These are phyloP conservation scores for Cladorhizidae sp. DNA, from an alignment of 37 sponge, comb jelly and placozoan genomes.

Conservation along the genomic window DNA sequence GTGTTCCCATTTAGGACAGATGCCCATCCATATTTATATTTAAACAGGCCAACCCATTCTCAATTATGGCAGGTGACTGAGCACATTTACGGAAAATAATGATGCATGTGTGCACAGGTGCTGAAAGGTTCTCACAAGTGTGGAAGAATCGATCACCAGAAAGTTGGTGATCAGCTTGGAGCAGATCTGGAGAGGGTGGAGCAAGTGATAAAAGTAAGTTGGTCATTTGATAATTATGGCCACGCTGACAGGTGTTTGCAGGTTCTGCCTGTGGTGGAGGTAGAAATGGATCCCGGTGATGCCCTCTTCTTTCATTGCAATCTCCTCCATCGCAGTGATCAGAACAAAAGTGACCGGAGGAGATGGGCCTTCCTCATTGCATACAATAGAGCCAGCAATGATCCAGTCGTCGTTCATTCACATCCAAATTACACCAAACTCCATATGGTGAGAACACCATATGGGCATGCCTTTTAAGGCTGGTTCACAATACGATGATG, in stretches of 20 bases:
- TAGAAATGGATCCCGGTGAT: conserved; percentile 78
- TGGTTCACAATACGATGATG: neutral
- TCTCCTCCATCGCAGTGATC: conserved; percentile 81
- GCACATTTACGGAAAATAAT: too few relatives aligned
- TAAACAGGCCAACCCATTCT: too few relatives aligned
- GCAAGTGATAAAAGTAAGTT: conserved; percentile 52
- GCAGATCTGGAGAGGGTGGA: conserved; percentile 85
- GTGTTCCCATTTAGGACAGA: too few relatives aligned
- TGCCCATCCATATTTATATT: too few relatives aligned
- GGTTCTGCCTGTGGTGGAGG: conserved; percentile 64
- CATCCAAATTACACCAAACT: conserved; percentile 86
- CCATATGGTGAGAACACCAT: conserved; percentile 47
- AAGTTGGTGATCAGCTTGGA: conserved; percentile 83
- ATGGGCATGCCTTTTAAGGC: too few relatives aligned
- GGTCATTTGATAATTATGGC: neutral
- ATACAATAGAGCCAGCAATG: conserved; percentile 87
- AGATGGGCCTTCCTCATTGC: conserved; percentile 92
- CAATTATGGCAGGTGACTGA: too few relatives aligned
- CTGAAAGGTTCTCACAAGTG: conserved; percentile 76
- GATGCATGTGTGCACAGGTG: conserved; percentile 50
- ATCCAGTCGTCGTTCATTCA: conserved; percentile 68
- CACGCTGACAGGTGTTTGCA: neutral
- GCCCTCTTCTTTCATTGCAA: conserved; percentile 91
- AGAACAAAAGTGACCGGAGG: conserved; percentile 79
- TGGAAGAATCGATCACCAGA: conserved; percentile 80